phyloP scores from a whole-genome alignment of 2,888 invertebrate genomes.

The Chrysolina americana region DNA sequence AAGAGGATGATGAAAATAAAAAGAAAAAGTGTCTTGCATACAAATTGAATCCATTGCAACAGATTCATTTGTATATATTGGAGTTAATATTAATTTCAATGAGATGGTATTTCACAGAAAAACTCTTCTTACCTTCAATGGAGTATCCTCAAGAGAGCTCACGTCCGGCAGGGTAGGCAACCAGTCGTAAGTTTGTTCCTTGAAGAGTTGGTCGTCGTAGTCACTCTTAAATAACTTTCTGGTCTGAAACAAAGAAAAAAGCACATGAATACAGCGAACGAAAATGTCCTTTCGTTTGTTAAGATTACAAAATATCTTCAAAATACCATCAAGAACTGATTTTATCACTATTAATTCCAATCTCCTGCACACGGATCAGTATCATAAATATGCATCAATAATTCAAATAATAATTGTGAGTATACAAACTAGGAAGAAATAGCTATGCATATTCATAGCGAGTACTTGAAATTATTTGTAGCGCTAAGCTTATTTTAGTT shows the following conservation, averaged over 20 bases:
- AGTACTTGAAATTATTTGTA: slow-evolving; percentile 26
- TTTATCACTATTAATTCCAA: too few relatives aligned
- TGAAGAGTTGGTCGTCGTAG: slow-evolving; percentile 26
- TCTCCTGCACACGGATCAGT: background rate
- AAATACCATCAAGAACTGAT: too few relatives aligned
- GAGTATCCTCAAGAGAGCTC: background rate
- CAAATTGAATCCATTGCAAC: too few relatives aligned
- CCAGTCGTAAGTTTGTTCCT: slow-evolving; percentile 24
- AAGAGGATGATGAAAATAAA: too few relatives aligned
- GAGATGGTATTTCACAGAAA: background rate
- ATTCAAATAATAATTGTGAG: background rate
- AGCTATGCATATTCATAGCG: background rate
- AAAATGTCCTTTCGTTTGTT: background rate
- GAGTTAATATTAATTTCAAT: too few relatives aligned
- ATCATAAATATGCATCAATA: background rate
- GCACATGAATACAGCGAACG: background rate
- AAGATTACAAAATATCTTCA: background rate
- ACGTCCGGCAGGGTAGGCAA: slow-evolving; percentile 20
- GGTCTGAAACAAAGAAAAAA: slow-evolving; percentile 32
- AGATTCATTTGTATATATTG: too few relatives aligned
- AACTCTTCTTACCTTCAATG: slow-evolving; percentile 55
- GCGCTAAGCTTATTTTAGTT: slow-evolving; percentile 24
- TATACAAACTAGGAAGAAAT: background rate
- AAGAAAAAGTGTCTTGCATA: too few relatives aligned
- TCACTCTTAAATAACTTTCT: slow-evolving; percentile 22